Percentiles rank a stretch among this genome's conserved stretches.
Conservation (phyloP, 2,888 invertebrate genomes). For the Cyclophora albipunctata region DNA sequence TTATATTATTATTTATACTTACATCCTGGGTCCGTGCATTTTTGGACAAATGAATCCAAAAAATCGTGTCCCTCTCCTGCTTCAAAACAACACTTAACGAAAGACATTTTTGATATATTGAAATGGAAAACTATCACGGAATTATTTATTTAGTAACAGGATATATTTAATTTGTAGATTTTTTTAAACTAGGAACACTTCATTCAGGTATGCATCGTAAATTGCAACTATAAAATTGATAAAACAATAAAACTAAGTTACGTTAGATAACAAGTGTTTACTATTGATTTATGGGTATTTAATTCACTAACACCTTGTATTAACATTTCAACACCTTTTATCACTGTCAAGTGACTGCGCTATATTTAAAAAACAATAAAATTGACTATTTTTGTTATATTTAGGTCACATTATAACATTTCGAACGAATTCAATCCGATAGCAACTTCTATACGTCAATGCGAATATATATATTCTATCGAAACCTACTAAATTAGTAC, state of each 20-base stretch:
- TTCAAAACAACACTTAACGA: constrained; percentile 88
- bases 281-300: neutral
- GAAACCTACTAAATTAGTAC: constrained; percentile 24
- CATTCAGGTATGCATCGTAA: constrained; percentile 13
- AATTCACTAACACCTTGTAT: constrained; percentile 1
- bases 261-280: constrained; percentile 17
- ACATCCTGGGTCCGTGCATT: constrained; percentile 89
- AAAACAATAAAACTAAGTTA: constrained; percentile 19
- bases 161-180: neutral
- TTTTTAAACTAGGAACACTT: constrained; percentile 2
- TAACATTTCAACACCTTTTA: constrained; percentile 1
- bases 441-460: constrained; percentile 34
- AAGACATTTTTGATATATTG: constrained; percentile 69
- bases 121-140: neutral
- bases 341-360: constrained; percentile 1
- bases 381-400: constrained; percentile 25
- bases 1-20: constrained; percentile 62
- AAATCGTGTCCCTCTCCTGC: constrained; percentile 83
- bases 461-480: constrained; percentile 27
- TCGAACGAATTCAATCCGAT: constrained; percentile 24
- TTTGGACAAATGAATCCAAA: constrained; percentile 83
- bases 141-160: neutral
- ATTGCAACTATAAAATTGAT: constrained; percentile 6
- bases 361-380: constrained; percentile 13
- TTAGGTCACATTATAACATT: constrained; percentile 50